Percentiles rank a stretch among this genome's conserved stretches.
phyloP scores from a whole-genome alignment of 1,140 invertebrate genomes.

The Sinonovacula constricta region DNA sequence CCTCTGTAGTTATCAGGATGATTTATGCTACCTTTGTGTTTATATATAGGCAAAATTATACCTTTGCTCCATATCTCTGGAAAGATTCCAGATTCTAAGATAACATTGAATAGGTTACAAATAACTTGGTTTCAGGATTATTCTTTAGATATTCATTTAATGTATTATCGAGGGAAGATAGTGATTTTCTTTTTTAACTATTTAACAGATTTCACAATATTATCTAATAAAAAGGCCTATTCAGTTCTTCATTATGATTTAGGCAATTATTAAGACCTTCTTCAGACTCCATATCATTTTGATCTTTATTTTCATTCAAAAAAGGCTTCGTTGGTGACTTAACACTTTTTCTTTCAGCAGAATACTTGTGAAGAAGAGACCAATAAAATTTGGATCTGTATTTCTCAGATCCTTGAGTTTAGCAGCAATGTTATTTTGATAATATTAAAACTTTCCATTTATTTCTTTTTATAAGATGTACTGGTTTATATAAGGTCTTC shows the following conservation, averaged over 20 bases:
- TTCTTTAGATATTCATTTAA: slow-evolving; percentile 16
- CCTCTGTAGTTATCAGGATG: slow-evolving; percentile 33
- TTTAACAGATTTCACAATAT: not conserved
- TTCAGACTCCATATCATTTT: not conserved
- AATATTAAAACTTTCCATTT: not conserved
- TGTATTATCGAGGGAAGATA: not conserved
- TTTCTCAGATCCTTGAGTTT: not conserved
- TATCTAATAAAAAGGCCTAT: not conserved
- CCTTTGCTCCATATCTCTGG: too few relatives aligned
- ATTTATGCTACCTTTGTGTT: slow-evolving; percentile 34
- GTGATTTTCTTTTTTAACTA: slow-evolving; percentile 3
- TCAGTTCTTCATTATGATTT: not conserved
- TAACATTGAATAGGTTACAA: too few relatives aligned
- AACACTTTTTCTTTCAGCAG: slow-evolving; percentile 8
- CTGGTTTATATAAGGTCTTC: not conserved
- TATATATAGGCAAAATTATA: slow-evolving; percentile 39
- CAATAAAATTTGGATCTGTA: not conserved
- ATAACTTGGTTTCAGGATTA: not conserved
- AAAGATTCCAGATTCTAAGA: too few relatives aligned
- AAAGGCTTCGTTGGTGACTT: not conserved
- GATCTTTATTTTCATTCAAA: not conserved
- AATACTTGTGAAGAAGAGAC: too few relatives aligned
- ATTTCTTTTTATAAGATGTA: not conserved
- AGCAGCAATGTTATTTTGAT: not conserved
- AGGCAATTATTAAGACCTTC: not conserved